These are phyloP conservation scores for Mythimna pallens DNA, from an alignment of 2,888 invertebrate species.

Conservation along the genomic window DNA sequence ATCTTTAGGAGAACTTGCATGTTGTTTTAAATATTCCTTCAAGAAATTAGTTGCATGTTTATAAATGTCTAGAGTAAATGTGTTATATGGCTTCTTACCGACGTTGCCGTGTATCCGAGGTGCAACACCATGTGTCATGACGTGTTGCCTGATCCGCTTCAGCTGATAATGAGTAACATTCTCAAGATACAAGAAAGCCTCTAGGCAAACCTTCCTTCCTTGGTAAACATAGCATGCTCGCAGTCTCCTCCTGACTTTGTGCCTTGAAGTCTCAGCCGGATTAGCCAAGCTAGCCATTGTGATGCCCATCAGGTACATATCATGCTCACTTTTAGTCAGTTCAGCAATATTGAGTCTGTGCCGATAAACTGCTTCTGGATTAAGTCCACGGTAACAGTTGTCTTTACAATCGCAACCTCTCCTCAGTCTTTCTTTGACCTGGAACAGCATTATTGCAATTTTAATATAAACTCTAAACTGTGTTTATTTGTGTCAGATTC, in stretches of 20 bases:
- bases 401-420: constrained; percentile 95
- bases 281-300: constrained; percentile 95
- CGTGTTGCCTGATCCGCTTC: constrained; percentile 94
- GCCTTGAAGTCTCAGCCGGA: constrained; percentile 93
- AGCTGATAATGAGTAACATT: constrained; percentile 95
- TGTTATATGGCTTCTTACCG: constrained; percentile 95
- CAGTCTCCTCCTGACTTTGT: constrained; percentile 93
- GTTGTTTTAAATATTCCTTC: constrained; percentile 93
- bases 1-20: constrained; percentile 91
- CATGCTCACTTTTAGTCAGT: constrained; percentile 95
- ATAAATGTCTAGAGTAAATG: constrained; percentile 94
- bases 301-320: constrained; percentile 96
- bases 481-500: not conserved
- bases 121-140: constrained; percentile 95
- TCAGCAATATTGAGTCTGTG: constrained; percentile 95
- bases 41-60: constrained; percentile 94
- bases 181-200: constrained; percentile 94
- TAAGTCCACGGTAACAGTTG: constrained; percentile 94
- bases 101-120: constrained; percentile 95
- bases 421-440: constrained; percentile 93
- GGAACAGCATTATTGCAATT: constrained; percentile 70
- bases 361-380: constrained; percentile 94
- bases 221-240: constrained; percentile 95
- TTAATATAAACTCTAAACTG: constrained; percentile 5
- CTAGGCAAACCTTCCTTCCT: constrained; percentile 94